phyloP scores from a whole-genome alignment of 2,888 invertebrate genomes.

The Carabus problematicus region DNA sequence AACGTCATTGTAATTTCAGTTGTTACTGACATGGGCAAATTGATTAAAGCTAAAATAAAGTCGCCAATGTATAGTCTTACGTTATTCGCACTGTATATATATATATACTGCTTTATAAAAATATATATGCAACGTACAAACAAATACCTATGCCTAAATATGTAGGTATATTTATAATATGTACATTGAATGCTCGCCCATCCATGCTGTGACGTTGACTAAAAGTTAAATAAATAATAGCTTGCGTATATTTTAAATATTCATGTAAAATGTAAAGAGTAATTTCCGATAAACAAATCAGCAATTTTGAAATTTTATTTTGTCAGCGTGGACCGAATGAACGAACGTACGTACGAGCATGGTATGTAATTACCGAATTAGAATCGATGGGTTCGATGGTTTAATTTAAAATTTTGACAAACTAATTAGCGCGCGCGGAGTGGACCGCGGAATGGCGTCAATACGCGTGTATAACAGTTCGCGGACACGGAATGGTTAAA shows the following conservation, averaged over 20 bases:
- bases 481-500: conserved; percentile 27
- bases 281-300: conserved; percentile 34
- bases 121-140: too few species aligned
- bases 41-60: too few species aligned
- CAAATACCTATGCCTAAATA: too few species aligned
- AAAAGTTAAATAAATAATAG: conserved; percentile 26
- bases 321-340: background rate
- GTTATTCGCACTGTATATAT: too few species aligned
- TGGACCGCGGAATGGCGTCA: conserved; percentile 11
- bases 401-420: conserved; percentile 41
- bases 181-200: too few species aligned
- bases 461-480: conserved; percentile 5
- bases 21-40: too few species aligned
- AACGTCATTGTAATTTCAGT: too few species aligned
- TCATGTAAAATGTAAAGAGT: conserved; percentile 32
- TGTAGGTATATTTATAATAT: too few species aligned
- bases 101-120: too few species aligned
- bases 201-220: background rate
- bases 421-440: conserved; percentile 26
- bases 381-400: conserved; percentile 37
- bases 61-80: too few species aligned
- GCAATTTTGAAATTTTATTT: conserved; percentile 40
- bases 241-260: conserved; percentile 34
- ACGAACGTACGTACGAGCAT: conserved; percentile 13
- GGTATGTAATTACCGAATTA: conserved; percentile 38